Evolutionary conservation across 2,888 invertebrate species (phyloP).

Genomic region (Rhabditoides inermis): DNA sequence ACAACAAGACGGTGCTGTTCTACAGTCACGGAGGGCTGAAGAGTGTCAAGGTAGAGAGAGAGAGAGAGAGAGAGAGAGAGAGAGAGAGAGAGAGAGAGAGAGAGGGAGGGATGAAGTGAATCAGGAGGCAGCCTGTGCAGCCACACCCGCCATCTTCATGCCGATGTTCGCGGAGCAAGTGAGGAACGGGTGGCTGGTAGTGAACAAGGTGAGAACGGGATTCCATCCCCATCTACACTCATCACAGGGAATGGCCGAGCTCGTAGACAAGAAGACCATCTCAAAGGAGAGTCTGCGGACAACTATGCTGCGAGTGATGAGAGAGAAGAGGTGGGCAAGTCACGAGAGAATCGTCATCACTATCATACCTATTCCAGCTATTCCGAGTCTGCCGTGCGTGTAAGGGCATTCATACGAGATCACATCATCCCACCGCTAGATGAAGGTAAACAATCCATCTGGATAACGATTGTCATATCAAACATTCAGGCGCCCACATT

Average conservation of each 20-base stretch:
- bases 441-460: no score
- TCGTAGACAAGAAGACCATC: slow-evolving; percentile 14
- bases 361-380: no score
- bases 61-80: slow-evolving; percentile 14
- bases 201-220: slow-evolving; percentile 14
- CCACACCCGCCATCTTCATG: slow-evolving; percentile 16
- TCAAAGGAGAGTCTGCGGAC: slow-evolving; percentile 9
- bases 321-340: no score
- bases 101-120: no score
- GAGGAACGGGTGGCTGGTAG: slow-evolving; percentile 19
- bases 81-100: slow-evolving; percentile 9
- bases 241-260: slow-evolving; percentile 11
- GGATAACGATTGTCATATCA: no score
- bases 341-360: no score
- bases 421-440: slow-evolving; percentile 11
- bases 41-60: slow-evolving; percentile 6
- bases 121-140: slow-evolving; percentile 16
- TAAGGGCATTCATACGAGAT: no score
- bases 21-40: slow-evolving; percentile 19
- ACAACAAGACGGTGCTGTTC: slow-evolving; percentile 14
- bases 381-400: no score
- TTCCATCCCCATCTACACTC: background rate
- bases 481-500: no score
- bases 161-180: slow-evolving; percentile 22
- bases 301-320: slow-evolving; percentile 11